Percentiles rank a stretch among this genome's conserved stretches.
phyloP scores from a whole-genome alignment of 1,140 invertebrate species.

The Ostrea edulis region DNA sequence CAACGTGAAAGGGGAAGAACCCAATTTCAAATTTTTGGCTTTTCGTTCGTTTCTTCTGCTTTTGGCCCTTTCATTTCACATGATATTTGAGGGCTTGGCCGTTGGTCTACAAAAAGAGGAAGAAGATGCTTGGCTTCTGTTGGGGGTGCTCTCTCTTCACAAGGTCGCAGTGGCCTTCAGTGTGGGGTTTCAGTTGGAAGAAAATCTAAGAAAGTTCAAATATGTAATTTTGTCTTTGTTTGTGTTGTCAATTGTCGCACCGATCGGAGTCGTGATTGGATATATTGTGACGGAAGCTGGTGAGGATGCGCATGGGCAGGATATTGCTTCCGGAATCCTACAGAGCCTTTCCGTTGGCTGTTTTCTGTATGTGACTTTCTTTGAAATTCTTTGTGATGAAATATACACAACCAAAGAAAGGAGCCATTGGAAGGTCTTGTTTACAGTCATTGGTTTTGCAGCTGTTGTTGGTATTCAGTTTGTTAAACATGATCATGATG shows the following conservation, averaged over 20 bases:
- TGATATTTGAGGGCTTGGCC: conserved; percentile 74
- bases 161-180: conserved; percentile 90
- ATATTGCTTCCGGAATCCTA: conserved; percentile 79
- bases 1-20: neutral
- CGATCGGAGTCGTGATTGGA: conserved; percentile 83
- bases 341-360: conserved; percentile 90
- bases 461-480: conserved; percentile 60
- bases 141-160: conserved; percentile 83
- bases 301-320: conserved; percentile 59
- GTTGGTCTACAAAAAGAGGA: conserved; percentile 74
- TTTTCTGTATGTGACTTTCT: conserved; percentile 93
- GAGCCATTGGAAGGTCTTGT: conserved; percentile 60
- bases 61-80: conserved; percentile 73
- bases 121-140: conserved; percentile 85
- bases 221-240: conserved; percentile 70
- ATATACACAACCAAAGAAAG: conserved; percentile 59
- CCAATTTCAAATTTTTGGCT: conserved; percentile 55
- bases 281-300: conserved; percentile 79
- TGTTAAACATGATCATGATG: neutral
- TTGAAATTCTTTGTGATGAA: conserved; percentile 88
- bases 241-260: conserved; percentile 85
- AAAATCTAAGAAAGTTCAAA: conserved; percentile 81
- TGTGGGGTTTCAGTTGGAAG: conserved; percentile 85
- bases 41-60: conserved; percentile 66
- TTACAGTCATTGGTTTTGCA: conserved; percentile 58